Evolutionary conservation across 2,888 invertebrate species (phyloP).

Genomic region (Synanthedon tipuliformis): DNA sequence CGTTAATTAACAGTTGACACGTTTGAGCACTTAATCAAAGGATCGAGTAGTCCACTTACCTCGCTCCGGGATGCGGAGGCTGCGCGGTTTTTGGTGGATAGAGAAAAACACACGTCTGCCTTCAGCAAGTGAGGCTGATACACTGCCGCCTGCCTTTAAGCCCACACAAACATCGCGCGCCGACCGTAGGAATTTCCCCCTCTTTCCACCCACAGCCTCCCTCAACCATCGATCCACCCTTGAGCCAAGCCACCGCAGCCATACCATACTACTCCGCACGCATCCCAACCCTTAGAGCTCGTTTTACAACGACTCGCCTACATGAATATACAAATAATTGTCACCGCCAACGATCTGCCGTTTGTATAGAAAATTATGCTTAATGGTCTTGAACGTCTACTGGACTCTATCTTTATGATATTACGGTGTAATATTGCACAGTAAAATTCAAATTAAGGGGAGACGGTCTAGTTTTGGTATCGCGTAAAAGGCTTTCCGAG

Average conservation of each 20-base stretch:
- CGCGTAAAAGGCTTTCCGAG: no score
- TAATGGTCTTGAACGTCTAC: slow-evolving; percentile 20
- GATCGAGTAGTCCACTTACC: slow-evolving; percentile 23
- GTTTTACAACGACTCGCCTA: background rate
- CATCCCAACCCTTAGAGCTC: background rate
- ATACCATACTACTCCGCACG: background rate
- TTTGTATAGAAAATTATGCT: slow-evolving; percentile 22
- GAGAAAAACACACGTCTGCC: slow-evolving; percentile 24
- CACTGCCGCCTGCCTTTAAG: slow-evolving; percentile 24
- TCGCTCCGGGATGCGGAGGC: slow-evolving; percentile 12
- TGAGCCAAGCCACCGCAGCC: background rate
- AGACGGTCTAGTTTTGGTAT: no score
- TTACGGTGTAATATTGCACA: background rate
- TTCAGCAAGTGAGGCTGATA: slow-evolving; percentile 31
- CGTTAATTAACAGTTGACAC: background rate
- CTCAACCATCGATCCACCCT: slow-evolving; percentile 56
- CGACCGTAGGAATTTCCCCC: slow-evolving; percentile 33
- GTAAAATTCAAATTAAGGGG: no score
- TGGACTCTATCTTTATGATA: slow-evolving; percentile 14
- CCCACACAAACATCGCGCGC: slow-evolving; percentile 4
- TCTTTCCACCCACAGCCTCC: slow-evolving; percentile 19
- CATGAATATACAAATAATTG: slow-evolving; percentile 5
- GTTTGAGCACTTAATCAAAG: background rate
- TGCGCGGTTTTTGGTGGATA: background rate
- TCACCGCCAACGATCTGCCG: slow-evolving; percentile 17